Conservation (phyloP, 2,888 invertebrate genomes). For the Diplolepis rosae region DNA sequence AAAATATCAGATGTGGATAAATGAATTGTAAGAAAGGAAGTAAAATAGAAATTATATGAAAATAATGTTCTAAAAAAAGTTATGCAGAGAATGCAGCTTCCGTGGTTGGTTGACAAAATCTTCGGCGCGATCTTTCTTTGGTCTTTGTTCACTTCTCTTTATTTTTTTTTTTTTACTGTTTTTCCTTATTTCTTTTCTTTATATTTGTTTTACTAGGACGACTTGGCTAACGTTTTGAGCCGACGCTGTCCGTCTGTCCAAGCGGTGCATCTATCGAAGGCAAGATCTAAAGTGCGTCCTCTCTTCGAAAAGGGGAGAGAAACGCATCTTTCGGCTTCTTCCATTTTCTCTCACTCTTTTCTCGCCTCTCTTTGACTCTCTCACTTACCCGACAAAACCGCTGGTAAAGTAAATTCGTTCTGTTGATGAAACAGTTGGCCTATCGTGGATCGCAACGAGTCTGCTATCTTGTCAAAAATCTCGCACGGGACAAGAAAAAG, state of each 20-base stretch:
- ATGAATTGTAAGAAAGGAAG: no score
- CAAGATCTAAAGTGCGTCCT: conserved; percentile 49
- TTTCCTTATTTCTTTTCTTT: background rate
- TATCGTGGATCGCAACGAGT: conserved; percentile 15
- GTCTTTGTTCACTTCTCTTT: conserved; percentile 52
- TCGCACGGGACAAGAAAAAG: conserved; percentile 28
- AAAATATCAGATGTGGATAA: no score
- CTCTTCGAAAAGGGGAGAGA: conserved; percentile 35
- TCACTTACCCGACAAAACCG: background rate
- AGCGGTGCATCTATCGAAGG: conserved; percentile 43
- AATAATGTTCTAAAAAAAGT: no score
- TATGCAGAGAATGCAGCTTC: conserved; percentile 58
- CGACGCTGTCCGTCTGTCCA: conserved; percentile 36
- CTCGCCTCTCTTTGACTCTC: conserved; percentile 34
- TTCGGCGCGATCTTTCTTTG: conserved; percentile 57
- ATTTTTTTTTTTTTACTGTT: conserved; percentile 32
- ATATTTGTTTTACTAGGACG: conserved; percentile 35
- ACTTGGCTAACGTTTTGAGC: conserved; percentile 44
- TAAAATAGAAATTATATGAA: no score
- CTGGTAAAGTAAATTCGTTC: conserved; percentile 34
- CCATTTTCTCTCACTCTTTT: conserved; percentile 32
- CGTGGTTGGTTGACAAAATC: conserved; percentile 62
- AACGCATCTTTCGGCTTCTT: conserved; percentile 21
- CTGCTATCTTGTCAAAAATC: background rate
- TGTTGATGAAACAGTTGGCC: conserved; percentile 35